phyloP scores from a whole-genome alignment of 1,140 invertebrate genomes.

The Copidosoma floridanum region DNA sequence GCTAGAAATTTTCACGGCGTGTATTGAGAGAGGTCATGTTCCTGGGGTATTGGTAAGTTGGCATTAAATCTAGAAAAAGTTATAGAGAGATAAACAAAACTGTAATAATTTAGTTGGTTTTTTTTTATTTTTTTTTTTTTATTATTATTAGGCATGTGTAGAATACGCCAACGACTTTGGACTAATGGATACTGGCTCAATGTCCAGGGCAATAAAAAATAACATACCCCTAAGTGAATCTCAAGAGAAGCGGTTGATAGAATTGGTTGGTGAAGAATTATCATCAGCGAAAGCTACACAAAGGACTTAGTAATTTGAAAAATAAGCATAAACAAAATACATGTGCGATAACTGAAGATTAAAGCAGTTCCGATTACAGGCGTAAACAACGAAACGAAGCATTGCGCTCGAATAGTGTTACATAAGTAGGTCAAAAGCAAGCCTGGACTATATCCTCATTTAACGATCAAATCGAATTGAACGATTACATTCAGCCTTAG shows the following conservation, averaged over 20 bases:
- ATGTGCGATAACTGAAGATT: no score
- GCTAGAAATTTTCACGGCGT: conserved; percentile 33
- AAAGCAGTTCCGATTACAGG: no score
- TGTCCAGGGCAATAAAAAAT: conserved; percentile 28
- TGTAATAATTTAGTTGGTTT: conserved; percentile 1
- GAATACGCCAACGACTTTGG: conserved; percentile 20
- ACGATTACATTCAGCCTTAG: background rate
- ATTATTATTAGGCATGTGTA: conserved; percentile 18
- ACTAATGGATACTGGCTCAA: conserved; percentile 4
- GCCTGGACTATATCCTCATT: background rate
- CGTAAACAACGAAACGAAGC: no score
- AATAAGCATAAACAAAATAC: no score
- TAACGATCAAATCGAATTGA: background rate
- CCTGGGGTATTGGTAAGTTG: conserved; percentile 37
- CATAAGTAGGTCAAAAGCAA: background rate
- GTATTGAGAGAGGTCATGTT: conserved; percentile 27
- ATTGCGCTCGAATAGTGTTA: no score
- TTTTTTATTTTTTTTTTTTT: conserved; percentile 7
- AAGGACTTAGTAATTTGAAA: no score
- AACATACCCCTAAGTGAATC: conserved; percentile 20
- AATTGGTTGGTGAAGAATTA: conserved; percentile 23
- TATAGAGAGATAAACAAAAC: conserved; percentile 11
- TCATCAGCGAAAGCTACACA: no score
- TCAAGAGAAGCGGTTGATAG: conserved; percentile 27
- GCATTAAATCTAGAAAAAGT: background rate